Base-by-base conservation (phyloP, 2,113 vertebrate species). In the Gadus macrocephalus region DNA sequence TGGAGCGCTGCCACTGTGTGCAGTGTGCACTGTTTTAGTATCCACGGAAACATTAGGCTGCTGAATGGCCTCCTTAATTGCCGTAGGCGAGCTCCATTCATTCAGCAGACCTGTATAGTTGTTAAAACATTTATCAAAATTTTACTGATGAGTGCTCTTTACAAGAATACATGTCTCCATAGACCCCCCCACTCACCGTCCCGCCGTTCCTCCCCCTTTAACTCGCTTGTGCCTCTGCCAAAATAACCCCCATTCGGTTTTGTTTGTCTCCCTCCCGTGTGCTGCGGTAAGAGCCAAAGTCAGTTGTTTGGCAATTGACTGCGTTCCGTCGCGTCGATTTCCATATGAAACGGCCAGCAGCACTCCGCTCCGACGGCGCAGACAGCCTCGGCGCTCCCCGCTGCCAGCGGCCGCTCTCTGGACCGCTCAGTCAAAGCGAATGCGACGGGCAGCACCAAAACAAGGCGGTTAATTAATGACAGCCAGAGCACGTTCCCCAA, bases 291-390 rank as follows among this genome's bases (percentile, higher is more conserved):
- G 87, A 88, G 89, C 86, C 91, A 91, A 92, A 92, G 89, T 92
- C 89, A 91, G 90, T 92, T 91, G 92, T 91, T 92, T 91, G 89
- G 89, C 90, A 89, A 89, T 91, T 90, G 90, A 92, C 88, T 87
- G 90, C 89, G 87, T 93, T 91, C 89, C 87, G 88, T 86, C 72
- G 82, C 88, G 78, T 90, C 80, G 85, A 93, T 93, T 92, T 92
- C 91, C 92, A 93, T 92, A 92, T 92, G 90, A 93, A 93, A 92
- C 66, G 72, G 82, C 78, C 86, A 81, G 87, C 87, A 76, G 89
- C 90, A 84, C 88, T 88, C 79, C 70, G 73, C 87, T 85, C 79
- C 86, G 84, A 88, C 90, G 88, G 86, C 85, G 69, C 71, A 81
- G 84, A 85, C 74, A 71, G 84, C 76, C 80, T 79, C 87, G 73